Conservation (phyloP, 2,797 vertebrate genomes). For the Melanogrammus aeglefinus region DNA sequence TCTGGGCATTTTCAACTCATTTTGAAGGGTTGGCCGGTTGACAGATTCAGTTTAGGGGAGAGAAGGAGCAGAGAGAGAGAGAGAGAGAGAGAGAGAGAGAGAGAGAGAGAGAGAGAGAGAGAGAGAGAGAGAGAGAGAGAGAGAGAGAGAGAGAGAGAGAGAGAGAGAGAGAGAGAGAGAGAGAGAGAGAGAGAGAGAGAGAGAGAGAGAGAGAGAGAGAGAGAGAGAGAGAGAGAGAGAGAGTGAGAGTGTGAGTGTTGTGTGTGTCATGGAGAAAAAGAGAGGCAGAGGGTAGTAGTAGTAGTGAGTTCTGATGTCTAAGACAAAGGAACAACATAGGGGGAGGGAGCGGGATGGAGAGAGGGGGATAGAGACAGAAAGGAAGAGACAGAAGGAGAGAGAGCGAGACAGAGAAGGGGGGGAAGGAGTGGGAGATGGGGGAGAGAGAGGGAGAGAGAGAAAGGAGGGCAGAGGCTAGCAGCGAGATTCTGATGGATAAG, state of each 20-base stretch:
- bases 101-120: conserved; percentile 10
- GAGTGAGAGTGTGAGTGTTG: neutral
- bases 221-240: conserved; percentile 4
- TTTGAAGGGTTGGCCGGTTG: conserved; percentile 39
- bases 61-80: neutral
- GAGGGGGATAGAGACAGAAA: neutral
- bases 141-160: too few relatives aligned
- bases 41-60: conserved; percentile 16
- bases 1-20: conserved; percentile 45
- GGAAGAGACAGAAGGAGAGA: conserved; percentile 14
- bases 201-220: neutral
- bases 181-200: neutral
- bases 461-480: conserved; percentile 28
- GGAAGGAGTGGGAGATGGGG: neutral
- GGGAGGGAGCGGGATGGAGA: neutral
- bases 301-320: neutral
- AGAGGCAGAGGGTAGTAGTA: neutral
- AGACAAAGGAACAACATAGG: neutral
- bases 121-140: neutral
- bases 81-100: conserved; percentile 10
- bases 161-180: neutral
- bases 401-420: neutral
- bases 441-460: conserved; percentile 9
- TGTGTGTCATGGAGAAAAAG: neutral
- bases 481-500: conserved; percentile 14